Evolutionary conservation across 1,140 invertebrate genomes (phyloP), one percentile per base, ranked within the genome.

Genomic region (Eupristina koningsbergeri): DNA sequence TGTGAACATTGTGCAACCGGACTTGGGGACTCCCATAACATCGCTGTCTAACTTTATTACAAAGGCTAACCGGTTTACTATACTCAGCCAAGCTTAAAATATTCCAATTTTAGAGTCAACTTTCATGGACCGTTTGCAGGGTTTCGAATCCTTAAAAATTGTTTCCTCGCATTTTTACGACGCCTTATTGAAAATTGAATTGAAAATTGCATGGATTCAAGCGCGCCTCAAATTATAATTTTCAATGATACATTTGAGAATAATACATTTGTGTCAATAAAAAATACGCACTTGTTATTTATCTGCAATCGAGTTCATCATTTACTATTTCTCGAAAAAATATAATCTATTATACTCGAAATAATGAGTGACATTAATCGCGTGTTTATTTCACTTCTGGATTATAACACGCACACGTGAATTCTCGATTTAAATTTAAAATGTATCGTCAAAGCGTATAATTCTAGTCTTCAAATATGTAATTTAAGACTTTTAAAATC

Each of bases 51-150:
- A 22, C 31, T 67, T 81, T 47, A 47, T 74, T 74, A 74, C 53
- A 34, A 76, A 73, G 45, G 58, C 29, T 11, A 75, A 83, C 75
- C 81, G 50, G 75, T 83, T 83, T 78, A 47, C 53, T 31, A 17
- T 53, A 15, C 15, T 39, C 0, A 26, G 11, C 41, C 61, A 15
- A 39, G 2, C 45, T 64, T 50, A 61, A 19, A 80, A 80, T 58
- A 74, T 41, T 81, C 36, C 67, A 53, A 73, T 80, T 80, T 73
- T 47, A 77, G 2, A 53, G 67, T 26, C 13, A 26, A 41, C 3
- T 41, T 64, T 11, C 31, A 34, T 64, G n/a, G 1, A 15, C 9
- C 31, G 26, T 22, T n/a, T 41, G 67, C 19, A 36, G 0, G 41
- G 26, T n/a, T 19, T 71, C 15, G 41, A 75, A 53, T 50, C 26